Percentiles rank a stretch among this genome's conserved stretches.
These are phyloP conservation scores for Lochmaea capreae DNA, from an alignment of 2,888 invertebrate species.

Conservation along the genomic window DNA sequence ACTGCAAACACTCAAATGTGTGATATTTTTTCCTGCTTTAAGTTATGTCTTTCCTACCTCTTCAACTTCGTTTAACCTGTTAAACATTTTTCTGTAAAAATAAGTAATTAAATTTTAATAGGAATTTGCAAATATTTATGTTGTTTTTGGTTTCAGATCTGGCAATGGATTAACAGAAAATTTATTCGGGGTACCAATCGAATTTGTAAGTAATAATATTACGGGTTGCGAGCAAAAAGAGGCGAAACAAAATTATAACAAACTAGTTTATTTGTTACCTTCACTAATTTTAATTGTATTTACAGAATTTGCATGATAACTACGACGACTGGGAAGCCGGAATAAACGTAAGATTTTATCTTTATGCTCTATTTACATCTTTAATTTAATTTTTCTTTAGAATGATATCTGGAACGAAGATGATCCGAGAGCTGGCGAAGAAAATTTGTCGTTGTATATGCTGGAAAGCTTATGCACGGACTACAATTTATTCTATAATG, in stretches of 20 bases:
- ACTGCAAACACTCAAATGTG: too few relatives aligned
- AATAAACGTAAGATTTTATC: neutral
- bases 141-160: neutral
- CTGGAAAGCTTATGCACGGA: constrained; percentile 43
- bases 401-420: constrained; percentile 29
- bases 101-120: too few relatives aligned
- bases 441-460: constrained; percentile 16
- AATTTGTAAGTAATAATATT: constrained; percentile 5
- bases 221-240: too few relatives aligned
- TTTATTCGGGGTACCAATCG: neutral
- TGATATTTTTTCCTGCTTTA: too few relatives aligned
- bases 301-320: neutral
- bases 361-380: neutral
- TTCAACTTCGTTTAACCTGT: too few relatives aligned
- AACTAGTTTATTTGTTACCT: neutral
- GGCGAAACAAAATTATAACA: too few relatives aligned
- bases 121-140: neutral
- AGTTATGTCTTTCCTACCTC: too few relatives aligned
- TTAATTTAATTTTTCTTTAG: neutral
- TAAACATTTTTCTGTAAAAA: too few relatives aligned
- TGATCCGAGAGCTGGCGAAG: constrained; percentile 6
- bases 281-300: neutral
- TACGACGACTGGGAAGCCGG: constrained; percentile 3
- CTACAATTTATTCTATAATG: constrained; percentile 37
- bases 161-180: neutral